Evolutionary conservation across 2,797 vertebrate genomes (phyloP).

Genomic region (Scomberomorus guttatus): DNA sequence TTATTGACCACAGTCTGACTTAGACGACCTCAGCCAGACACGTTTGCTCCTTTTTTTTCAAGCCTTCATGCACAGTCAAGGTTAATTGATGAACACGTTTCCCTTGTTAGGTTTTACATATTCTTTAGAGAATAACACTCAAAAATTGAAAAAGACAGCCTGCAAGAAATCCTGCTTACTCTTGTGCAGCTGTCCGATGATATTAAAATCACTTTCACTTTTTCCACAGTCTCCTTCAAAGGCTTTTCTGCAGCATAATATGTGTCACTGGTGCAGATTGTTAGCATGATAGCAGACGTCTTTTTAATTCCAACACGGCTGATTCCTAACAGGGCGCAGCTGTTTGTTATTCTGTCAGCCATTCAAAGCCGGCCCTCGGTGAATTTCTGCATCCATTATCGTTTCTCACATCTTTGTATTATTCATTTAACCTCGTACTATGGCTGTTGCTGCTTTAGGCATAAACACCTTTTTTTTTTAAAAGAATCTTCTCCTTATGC

Average conservation of each 20-base stretch:
- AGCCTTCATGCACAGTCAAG: not conserved
- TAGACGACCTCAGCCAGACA: not conserved
- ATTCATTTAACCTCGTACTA: slow-evolving; percentile 50
- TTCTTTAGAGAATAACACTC: slow-evolving; percentile 32
- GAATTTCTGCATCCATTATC: slow-evolving; percentile 60
- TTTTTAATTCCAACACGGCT: slow-evolving; percentile 60
- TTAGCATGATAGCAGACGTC: slow-evolving; percentile 51
- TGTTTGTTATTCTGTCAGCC: slow-evolving; percentile 60
- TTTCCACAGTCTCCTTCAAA: slow-evolving; percentile 48
- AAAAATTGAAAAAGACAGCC: slow-evolving; percentile 16
- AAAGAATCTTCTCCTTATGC: not conserved
- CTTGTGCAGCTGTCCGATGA: slow-evolving; percentile 43
- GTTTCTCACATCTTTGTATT: slow-evolving; percentile 46
- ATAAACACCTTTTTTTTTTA: not conserved
- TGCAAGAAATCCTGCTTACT: slow-evolving; percentile 16
- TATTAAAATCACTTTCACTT: slow-evolving; percentile 47
- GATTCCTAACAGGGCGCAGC: slow-evolving; percentile 22
- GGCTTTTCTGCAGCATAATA: slow-evolving; percentile 2
- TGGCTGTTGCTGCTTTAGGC: slow-evolving; percentile 43
- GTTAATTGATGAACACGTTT: slow-evolving; percentile 44
- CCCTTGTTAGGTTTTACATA: slow-evolving; percentile 8
- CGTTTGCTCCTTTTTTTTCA: not conserved
- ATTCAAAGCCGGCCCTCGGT: slow-evolving; percentile 53
- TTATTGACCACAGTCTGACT: slow-evolving; percentile 2
- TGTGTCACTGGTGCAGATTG: slow-evolving; percentile 48